These are phyloP conservation scores for Octomys mimax DNA, from an alignment of 2,797 vertebrate species.

Conservation along the genomic window DNA sequence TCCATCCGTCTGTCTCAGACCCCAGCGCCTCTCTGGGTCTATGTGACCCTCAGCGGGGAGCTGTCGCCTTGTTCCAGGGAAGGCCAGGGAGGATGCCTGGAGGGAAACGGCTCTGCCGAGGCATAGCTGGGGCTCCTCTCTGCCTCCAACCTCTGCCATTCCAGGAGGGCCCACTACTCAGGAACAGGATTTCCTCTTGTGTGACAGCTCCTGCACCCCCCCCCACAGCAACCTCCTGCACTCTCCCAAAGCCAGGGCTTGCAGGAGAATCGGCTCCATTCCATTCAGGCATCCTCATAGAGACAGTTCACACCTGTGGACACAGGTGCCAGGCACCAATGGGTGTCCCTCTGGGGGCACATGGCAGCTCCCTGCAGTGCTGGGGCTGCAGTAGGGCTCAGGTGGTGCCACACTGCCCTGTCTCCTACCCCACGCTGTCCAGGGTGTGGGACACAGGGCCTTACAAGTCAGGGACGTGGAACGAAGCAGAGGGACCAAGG, in stretches of 20 bases:
- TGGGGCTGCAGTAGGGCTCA: neutral
- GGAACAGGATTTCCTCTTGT: accelerated
- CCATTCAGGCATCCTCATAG: conserved; percentile 72
- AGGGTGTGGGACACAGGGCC: neutral
- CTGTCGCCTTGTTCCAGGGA: neutral
- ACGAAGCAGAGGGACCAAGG: conserved; percentile 64
- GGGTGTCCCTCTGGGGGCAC: neutral
- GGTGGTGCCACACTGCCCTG: neutral
- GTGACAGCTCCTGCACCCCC: accelerated
- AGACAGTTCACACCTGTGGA: neutral
- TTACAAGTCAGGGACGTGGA: neutral
- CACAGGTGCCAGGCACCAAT: neutral
- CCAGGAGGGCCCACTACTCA: neutral
- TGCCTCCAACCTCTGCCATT: accelerated
- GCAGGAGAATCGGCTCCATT: neutral
- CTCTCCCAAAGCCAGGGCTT: neutral
- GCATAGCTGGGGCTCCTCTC: accelerated
- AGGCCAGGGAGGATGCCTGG: conserved; percentile 9
- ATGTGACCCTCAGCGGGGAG: neutral
- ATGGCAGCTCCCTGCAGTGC: neutral
- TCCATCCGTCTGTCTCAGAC: conserved; percentile 14
- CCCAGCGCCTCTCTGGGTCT: neutral
- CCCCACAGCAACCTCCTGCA: accelerated
- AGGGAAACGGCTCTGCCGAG: conserved; percentile 43
- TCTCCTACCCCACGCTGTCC: neutral